Base-by-base conservation (phyloP, 1,140 invertebrate species). In the Calycopis cecrops region DNA sequence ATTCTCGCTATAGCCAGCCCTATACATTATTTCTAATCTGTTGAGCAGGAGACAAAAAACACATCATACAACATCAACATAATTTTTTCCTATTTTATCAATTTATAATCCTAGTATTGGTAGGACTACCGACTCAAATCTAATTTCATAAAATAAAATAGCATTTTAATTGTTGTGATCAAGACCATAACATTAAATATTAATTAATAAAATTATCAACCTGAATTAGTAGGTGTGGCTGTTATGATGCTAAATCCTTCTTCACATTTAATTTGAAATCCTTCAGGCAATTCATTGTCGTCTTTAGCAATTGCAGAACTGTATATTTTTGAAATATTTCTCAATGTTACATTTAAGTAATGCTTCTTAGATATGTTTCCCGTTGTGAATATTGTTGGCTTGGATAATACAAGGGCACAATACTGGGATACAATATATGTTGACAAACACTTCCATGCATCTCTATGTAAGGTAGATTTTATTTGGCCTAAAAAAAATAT, bases 401-500 rank as follows among this genome's bases (percentile, higher is more conserved):
- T 83, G 37, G 57, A 62, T 48, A 86, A 57, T 1, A 85, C 70
- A 35, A 86, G 50, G 0, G 74, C 79, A 68, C 78, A 82, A 35
- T 65, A 72, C 42, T 82, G 71, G n/a, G 81, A 74, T 11, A 78
- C 72, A 48, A 86, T 78, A 35, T 82, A 86, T 42, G 70, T 35
- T 48, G 81, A 79, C 56, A 86, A 83, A 49, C 65, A 55, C 44
- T 70, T 67, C 83, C 83, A 86, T 17, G 77, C 79, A 76, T 86
- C 83, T 71, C 83, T 79, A 35, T 86, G 83, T 7, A 86, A 60
- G 48, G 80, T 86, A 44, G 79, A 83, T 65, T 85, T 84, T 55
- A 86, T 86, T 47, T 63, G 67, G 21, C 76, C 83, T 86, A 62
- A 50, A 79, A 79, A 57, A 42, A 59, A 34, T 14, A n/a, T 14